Base-by-base conservation (phyloP, 1,140 invertebrate species). In the Scaptomyza graminum region DNA sequence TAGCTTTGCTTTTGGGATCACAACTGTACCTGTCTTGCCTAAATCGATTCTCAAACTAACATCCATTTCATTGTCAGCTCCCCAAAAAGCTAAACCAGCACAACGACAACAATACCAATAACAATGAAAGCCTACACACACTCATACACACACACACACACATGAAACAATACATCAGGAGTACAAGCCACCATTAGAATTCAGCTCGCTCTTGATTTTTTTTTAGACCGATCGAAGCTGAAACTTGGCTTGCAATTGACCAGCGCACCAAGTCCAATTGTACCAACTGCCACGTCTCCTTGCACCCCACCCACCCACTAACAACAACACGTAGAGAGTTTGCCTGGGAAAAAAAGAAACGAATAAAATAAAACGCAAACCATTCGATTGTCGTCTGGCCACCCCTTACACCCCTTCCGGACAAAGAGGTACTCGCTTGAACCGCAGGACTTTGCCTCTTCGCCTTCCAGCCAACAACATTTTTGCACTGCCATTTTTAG, bases 191-290 rank as follows among this genome's bases (percentile, higher is more conserved):
- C 46, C 63, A 52, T 72, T 72, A 72, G 63, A 60, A 59, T 41
- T 55, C 18, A 22, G 49, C 56, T 46, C 34, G n/a, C 15, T 49
- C 55, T 41, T 13, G 7, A 31, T 34, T 34, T 34, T 8, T 47
- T 16, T 12, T 16, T 18, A 8, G 43, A 5, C 44, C 15, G 25
- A 44, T 56, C 41, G 31, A 66, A 63, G 64, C 60, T 46, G 74
- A 66, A 87, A 76, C 82, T 82, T 88, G 82, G 82, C 82, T 87
- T 82, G 82, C 82, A 85, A 85, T 85, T 87, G 82, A 87, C 82
- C 82, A 87, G 46, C 82, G 75, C 75, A 77, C 65, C 74, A 77
- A 77, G 74, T 70, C 71, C 74, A 74, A 77, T 77, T 77, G 74
- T 76, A 66, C 70, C 61, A 66, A 57, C 60, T 63, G 63, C 46